Evolutionary conservation across 2,797 vertebrate genomes (phyloP).

Genomic region (Pipistrellus pipistrellus): DNA sequence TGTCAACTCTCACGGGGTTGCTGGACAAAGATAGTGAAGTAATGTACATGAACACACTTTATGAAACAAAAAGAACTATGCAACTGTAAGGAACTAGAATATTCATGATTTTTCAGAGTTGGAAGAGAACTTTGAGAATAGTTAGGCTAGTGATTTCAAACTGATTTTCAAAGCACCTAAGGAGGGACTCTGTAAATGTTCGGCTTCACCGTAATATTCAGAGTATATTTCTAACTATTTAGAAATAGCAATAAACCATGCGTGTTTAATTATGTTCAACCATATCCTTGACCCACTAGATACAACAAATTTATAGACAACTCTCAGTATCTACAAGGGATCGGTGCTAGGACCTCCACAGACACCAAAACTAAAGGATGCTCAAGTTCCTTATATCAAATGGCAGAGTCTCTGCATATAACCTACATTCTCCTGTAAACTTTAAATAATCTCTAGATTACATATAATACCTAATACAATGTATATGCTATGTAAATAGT

Average conservation of each 20-base stretch:
- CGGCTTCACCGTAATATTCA: constrained; percentile 49
- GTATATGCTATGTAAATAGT: background rate
- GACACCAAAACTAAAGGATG: no score
- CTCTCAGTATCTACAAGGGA: background rate
- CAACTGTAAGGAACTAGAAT: background rate
- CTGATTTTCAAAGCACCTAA: constrained; percentile 20
- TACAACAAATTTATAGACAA: background rate
- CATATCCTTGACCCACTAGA: constrained; percentile 31
- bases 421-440: no score
- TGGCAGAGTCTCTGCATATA: background rate
- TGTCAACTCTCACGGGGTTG: background rate
- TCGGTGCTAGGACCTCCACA: background rate
- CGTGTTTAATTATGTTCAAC: background rate
- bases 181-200: background rate
- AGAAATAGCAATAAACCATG: constrained; percentile 22
- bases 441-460: background rate
- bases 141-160: constrained; percentile 1
- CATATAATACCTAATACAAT: background rate
- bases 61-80: constrained; percentile 6
- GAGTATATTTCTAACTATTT: constrained; percentile 50
- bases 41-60: constrained; percentile 8
- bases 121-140: background rate
- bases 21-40: background rate
- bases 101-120: background rate
- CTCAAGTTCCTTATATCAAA: background rate